Evolutionary conservation across 2,888 invertebrate genomes (phyloP), one percentile per base, ranked within the genome.

Genomic region (Drosophila ezoana): DNA sequence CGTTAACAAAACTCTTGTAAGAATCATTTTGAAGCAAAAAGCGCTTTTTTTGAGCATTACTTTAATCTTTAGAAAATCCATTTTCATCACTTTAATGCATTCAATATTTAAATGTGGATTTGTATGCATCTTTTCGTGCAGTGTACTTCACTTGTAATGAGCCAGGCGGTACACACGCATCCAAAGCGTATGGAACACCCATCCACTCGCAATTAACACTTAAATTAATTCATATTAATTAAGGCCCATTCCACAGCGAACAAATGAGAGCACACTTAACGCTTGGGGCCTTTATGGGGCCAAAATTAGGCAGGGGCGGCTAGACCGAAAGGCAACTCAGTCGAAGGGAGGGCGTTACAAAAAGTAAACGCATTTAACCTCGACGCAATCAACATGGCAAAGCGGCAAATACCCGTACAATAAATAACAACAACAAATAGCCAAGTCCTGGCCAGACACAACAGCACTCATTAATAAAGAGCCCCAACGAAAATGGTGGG

Each of bases 191-290:
- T 62, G 73, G 43, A 60, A 69, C 74, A 58, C 86, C 79, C 77
- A 88, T 69, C 81, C 84, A 82, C 87, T 87, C 79, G 72, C 87
- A 85, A 85, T 85, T 85, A 85, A 85, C 85, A 85, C 85, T 85
- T 69, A 88, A 85, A 85, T 85, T 88, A 85, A 85, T 85, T 85
- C 89, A 88, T 85, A 85, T 85, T 85, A 85, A 85, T 85, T 85
- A 85, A 86, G 76, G 81, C 74, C 71, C 80, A 63, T 64, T 60
- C 73, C 53, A 60, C 59, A 41, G 16, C 41, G 53, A 45, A 56
- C 85, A 86, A 85, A 88, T 80, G 78, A 76, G 76, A 79, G 70
- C 74, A 76, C 87, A 85, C 87, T 88, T 85, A 87, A 73, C 81
- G 87, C 87, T 75, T 58, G 65, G 65, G 74, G 79, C 76, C 78